Evolutionary conservation across 2,888 invertebrate species (phyloP).

Genomic region (Harpalus rufipes): DNA sequence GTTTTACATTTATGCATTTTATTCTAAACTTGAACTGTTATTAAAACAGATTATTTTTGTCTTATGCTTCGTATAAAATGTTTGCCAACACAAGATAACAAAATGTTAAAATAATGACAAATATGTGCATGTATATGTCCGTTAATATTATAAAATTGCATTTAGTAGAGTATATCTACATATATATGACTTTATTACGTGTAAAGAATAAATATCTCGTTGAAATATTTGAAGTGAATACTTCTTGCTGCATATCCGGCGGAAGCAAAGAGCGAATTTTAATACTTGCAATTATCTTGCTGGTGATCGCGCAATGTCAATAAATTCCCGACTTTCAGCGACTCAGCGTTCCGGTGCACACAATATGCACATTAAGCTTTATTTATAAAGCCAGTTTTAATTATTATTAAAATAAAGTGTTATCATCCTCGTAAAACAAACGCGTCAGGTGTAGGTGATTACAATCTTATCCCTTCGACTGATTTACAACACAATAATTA

Average conservation of each 20-base stretch:
- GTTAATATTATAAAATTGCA: neutral
- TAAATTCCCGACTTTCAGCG: conserved; percentile 62
- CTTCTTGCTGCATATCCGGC: conserved; percentile 29
- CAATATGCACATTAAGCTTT: conserved; percentile 64
- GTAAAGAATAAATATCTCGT: neutral
- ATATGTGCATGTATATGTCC: neutral
- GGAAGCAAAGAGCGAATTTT: conserved; percentile 55
- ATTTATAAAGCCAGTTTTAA: conserved; percentile 60
- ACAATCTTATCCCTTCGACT: conserved; percentile 62
- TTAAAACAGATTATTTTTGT: too few relatives aligned
- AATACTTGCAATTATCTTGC: conserved; percentile 48
- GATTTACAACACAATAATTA: conserved; percentile 66
- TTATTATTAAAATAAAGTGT: conserved; percentile 66
- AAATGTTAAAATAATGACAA: neutral
- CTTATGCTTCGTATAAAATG: too few relatives aligned
- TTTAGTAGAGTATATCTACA: neutral
- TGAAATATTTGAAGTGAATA: neutral
- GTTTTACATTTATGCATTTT: too few relatives aligned
- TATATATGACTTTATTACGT: neutral
- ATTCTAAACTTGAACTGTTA: too few relatives aligned
- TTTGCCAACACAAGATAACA: neutral
- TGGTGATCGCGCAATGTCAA: conserved; percentile 41
- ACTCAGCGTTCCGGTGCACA: conserved; percentile 57
- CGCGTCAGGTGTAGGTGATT: conserved; percentile 66
- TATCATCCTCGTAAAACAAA: conserved; percentile 63